Conservation (phyloP, 1,140 invertebrate genomes). For the Macrostomum lignano region DNA sequence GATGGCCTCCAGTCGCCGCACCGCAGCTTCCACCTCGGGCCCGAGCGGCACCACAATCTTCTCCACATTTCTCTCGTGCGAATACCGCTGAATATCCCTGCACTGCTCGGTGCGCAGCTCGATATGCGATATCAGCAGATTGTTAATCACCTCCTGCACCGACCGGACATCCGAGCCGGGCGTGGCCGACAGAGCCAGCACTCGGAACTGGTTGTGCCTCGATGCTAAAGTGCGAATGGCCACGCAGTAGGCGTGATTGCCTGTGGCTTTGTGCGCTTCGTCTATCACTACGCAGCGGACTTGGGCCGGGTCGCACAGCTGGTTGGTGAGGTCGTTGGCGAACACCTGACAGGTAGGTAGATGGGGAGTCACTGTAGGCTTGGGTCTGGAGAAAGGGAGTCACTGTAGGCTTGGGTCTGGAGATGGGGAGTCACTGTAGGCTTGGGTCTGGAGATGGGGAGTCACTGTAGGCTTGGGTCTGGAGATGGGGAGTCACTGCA, state of each 20-base stretch:
- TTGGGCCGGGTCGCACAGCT: constrained; percentile 35
- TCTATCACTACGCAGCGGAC: constrained; percentile 63
- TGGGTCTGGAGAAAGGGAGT: too few relatives aligned
- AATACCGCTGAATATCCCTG: constrained; percentile 51
- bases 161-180: constrained; percentile 35
- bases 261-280: constrained; percentile 63
- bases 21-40: too few relatives aligned
- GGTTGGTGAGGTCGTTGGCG: constrained; percentile 50
- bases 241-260: constrained; percentile 65
- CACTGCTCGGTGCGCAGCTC: constrained; percentile 59
- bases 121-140: constrained; percentile 52
- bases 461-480: too few relatives aligned
- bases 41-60: constrained; percentile 39
- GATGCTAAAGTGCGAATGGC: constrained; percentile 26
- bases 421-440: too few relatives aligned
- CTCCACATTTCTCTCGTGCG: constrained; percentile 44
- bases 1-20: too few relatives aligned
- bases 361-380: too few relatives aligned
- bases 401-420: too few relatives aligned
- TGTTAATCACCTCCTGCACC: constrained; percentile 39
- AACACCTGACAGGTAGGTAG: too few relatives aligned
- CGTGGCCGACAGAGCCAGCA: constrained; percentile 69
- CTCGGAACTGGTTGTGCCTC: constrained; percentile 42
- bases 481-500: too few relatives aligned
- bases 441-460: too few relatives aligned